Base-by-base conservation (phyloP, 2,113 vertebrate species). In the Boleophthalmus pectinirostris region DNA sequence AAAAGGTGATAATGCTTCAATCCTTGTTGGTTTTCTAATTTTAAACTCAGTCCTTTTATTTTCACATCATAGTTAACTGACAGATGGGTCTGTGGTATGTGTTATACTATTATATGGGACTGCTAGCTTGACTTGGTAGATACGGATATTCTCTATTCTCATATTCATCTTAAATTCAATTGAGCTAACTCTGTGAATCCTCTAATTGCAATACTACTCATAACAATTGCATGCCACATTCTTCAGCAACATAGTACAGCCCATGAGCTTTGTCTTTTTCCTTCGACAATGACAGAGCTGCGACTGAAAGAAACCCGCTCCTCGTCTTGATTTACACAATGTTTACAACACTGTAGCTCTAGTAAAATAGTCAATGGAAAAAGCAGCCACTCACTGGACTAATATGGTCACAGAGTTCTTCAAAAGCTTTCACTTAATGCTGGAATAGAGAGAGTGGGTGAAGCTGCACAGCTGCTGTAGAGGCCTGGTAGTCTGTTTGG, bases 351-450 rank as follows among this genome's bases (percentile, higher is more conserved):
- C 0, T 64, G 33, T 20, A 64, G 84, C 74, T 70, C 82, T 78
- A 84, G 80, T 83, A 82, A 82, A 91, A 84, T 78, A 84, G 80
- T 83, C 78, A 82, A 91, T 89, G 89, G 89, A 90, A 89, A 61
- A 86, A 85, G 86, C 82, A 78, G 45, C 57, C 49, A 72, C 57
- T 85, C 74, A 79, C 73, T 91, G 87, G 85, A 91, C 91, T 88
- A 91, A 90, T 90, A 91, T 92, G 91, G 91, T 90, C 86, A 91
- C 74, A 72, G 75, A 75, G 58, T 25, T 43, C 72, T 87, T 81
- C 70, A 79, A 79, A 71, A 72, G 3, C 61, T 73, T 77, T 83
- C 74, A 72, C 69, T 82, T 82, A 77, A 80, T 73, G 81, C 68
- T 68, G 66, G 75, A 81, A 80, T 83, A 81, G 80, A 80, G 51